Evolutionary conservation across 35 echinoderm and acorn worm genomes (phyloP).

Genomic region (Strongylocentrotus purpuratus): DNA sequence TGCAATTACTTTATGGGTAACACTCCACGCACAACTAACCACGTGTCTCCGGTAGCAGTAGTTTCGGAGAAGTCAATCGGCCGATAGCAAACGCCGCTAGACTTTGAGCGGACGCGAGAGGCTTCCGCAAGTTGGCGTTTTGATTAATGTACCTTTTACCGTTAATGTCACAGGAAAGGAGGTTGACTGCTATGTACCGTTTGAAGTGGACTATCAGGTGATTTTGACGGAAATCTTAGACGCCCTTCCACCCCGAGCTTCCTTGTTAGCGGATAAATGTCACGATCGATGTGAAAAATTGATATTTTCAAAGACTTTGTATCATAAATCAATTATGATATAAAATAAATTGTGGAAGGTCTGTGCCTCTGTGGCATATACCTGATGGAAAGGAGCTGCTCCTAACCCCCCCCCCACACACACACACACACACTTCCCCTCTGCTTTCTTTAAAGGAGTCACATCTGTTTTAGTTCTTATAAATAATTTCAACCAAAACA

Average conservation of each 20-base stretch:
- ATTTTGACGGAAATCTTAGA: constrained; percentile 11
- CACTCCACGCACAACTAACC: background rate
- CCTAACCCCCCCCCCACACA: too few relatives aligned
- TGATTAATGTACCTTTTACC: constrained; percentile 18
- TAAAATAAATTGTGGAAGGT: too few relatives aligned
- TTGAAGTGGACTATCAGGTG: background rate
- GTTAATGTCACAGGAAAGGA: background rate
- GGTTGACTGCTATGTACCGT: background rate
- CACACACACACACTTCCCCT: too few relatives aligned
- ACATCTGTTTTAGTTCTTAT: too few relatives aligned
- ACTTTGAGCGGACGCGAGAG: background rate
- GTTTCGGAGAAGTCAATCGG: background rate
- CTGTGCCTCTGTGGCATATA: too few relatives aligned
- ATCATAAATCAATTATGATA: background rate
- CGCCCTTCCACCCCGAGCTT: background rate
- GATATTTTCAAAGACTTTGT: background rate
- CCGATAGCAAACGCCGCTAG: background rate
- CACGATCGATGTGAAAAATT: background rate
- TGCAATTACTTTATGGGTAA: background rate
- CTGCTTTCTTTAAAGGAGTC: too few relatives aligned
- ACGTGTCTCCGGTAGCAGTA: background rate
- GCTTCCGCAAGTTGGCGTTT: background rate
- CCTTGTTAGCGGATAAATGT: background rate
- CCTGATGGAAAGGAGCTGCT: too few relatives aligned
- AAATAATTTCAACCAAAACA: too few relatives aligned